Percentiles rank a stretch among this genome's conserved stretches.
Conservation (phyloP, 2,113 vertebrate genomes). For the Pygathrix nemaeus region DNA sequence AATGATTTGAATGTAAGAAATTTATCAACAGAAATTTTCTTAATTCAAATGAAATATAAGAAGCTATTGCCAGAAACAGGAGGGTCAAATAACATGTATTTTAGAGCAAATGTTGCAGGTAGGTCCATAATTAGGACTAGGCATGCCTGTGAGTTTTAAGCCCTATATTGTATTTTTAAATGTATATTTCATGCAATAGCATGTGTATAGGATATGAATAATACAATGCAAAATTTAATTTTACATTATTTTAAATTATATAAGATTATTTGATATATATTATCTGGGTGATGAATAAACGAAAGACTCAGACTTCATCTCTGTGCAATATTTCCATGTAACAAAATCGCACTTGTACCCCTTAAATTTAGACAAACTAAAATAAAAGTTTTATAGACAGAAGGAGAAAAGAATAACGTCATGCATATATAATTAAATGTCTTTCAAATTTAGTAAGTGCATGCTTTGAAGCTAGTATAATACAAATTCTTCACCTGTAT, state of each 20-base stretch:
- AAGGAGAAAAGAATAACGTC: not conserved
- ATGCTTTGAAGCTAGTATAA: not conserved
- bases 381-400: not conserved
- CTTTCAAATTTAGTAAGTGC: not conserved
- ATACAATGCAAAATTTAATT: not conserved
- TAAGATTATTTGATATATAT: not conserved
- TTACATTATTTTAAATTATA: not conserved
- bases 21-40: not conserved
- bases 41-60: not conserved
- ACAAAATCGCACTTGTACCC: not conserved
- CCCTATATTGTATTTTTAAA: not conserved
- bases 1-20: not conserved
- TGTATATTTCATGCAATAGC: not conserved
- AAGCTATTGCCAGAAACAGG: not conserved
- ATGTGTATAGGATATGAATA: not conserved
- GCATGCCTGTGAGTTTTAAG: not conserved
- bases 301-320: not conserved
- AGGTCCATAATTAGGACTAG: too few species aligned
- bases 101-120: not conserved
- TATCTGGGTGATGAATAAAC: not conserved
- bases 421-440: not conserved
- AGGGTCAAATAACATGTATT: not conserved
- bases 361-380: not conserved
- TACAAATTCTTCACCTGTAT: not conserved
- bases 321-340: not conserved